Evolutionary conservation across 2,888 invertebrate genomes (phyloP).

Genomic region (Eremobia ochroleuca): DNA sequence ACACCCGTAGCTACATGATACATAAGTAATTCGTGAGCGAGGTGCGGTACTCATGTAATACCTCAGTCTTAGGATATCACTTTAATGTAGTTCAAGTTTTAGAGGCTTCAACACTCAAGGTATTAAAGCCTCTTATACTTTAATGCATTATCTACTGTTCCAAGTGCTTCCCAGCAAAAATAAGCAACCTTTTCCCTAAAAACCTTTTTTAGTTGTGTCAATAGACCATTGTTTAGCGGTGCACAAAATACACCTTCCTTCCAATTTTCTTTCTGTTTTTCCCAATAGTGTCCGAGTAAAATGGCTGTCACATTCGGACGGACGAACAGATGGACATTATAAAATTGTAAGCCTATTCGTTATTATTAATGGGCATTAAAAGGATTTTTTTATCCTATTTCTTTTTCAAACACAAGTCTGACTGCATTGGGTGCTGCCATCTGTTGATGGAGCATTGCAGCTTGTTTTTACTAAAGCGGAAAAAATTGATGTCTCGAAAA

Average conservation of each 20-base stretch:
- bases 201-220: background rate
- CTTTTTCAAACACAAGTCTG: no score
- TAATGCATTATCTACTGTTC: background rate
- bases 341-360: background rate
- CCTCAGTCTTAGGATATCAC: conserved; percentile 9
- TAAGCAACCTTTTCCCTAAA: background rate
- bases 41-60: background rate
- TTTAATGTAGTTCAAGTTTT: conserved; percentile 15
- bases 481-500: background rate
- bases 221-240: background rate
- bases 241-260: background rate
- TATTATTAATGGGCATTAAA: background rate
- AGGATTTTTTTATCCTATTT: background rate
- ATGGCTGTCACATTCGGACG: background rate
- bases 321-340: background rate
- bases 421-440: background rate
- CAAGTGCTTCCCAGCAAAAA: background rate
- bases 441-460: no score
- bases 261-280: background rate
- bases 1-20: conserved; percentile 1
- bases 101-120: no score
- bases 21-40: conserved; percentile 11
- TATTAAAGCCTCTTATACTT: background rate
- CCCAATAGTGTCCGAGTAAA: background rate
- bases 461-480: background rate